phyloP scores from a whole-genome alignment of 2,888 invertebrate species.

The Dryobotodes eremita region DNA sequence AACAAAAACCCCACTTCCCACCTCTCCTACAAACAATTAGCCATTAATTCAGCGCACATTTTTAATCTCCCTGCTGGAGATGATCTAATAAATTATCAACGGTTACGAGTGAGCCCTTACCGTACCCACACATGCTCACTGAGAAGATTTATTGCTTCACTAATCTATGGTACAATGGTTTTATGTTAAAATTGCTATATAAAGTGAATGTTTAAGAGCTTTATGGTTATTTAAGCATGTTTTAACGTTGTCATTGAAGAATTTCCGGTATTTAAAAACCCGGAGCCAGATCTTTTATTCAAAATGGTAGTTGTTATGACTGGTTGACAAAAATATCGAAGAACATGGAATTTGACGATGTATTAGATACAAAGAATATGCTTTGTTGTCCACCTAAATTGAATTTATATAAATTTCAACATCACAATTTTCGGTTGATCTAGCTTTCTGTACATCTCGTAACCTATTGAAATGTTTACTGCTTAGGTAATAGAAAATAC shows the following conservation, averaged over 20 bases:
- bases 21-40: slow-evolving; percentile 22
- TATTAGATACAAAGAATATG: background rate
- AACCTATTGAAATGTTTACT: too few relatives aligned
- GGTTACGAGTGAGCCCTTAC: slow-evolving; percentile 33
- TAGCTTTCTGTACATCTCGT: too few relatives aligned
- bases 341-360: background rate
- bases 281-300: background rate
- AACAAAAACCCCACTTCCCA: background rate
- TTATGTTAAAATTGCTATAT: slow-evolving; percentile 22
- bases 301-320: background rate
- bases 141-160: slow-evolving; percentile 46
- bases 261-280: background rate
- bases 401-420: too few relatives aligned
- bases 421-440: too few relatives aligned
- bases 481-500: too few relatives aligned
- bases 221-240: background rate
- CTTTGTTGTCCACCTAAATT: too few relatives aligned
- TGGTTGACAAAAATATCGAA: background rate
- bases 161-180: slow-evolving; percentile 47
- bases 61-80: slow-evolving; percentile 48
- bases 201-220: slow-evolving; percentile 9
- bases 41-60: slow-evolving; percentile 46
- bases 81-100: slow-evolving; percentile 54
- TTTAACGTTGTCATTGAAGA: background rate
- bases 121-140: slow-evolving; percentile 33